phyloP scores from a whole-genome alignment of 1,140 invertebrate species.

The Homarus americanus region DNA sequence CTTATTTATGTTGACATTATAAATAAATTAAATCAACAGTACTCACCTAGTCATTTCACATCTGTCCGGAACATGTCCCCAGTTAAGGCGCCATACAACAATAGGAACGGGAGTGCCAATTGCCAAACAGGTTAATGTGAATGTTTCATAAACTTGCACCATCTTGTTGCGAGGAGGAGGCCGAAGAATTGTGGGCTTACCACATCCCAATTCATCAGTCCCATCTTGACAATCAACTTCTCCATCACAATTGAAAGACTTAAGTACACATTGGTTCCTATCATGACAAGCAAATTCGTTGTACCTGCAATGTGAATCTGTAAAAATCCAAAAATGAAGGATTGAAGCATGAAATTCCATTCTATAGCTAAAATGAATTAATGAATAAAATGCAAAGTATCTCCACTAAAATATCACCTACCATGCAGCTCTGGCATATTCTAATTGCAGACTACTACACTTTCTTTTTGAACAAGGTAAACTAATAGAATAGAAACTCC shows the following conservation, averaged over 20 bases:
- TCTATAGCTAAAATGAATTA: too few relatives aligned
- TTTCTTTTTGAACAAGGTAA: too few relatives aligned
- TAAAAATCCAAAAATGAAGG: constrained; percentile 44
- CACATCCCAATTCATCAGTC: constrained; percentile 94
- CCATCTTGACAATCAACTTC: constrained; percentile 92
- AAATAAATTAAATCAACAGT: background rate
- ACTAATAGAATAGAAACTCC: too few relatives aligned
- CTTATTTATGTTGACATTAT: too few relatives aligned
- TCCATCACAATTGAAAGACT: constrained; percentile 95
- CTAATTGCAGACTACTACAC: too few relatives aligned
- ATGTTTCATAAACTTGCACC: constrained; percentile 85
- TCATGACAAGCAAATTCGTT: constrained; percentile 90
- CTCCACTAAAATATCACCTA: too few relatives aligned
- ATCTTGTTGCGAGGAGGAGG: constrained; percentile 85
- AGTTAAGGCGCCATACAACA: constrained; percentile 97
- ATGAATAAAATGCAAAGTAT: too few relatives aligned
- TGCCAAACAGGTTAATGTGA: constrained; percentile 91
- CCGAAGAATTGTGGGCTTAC: constrained; percentile 83
- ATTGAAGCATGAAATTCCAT: too few relatives aligned
- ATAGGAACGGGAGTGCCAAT: constrained; percentile 93
- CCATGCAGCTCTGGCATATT: too few relatives aligned
- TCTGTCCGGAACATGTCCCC: constrained; percentile 95
- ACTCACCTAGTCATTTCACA: constrained; percentile 84
- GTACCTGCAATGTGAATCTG: constrained; percentile 85
- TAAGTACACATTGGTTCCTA: constrained; percentile 93